phyloP scores from a whole-genome alignment of 2,888 invertebrate species.

The Mythimna ferrago region DNA sequence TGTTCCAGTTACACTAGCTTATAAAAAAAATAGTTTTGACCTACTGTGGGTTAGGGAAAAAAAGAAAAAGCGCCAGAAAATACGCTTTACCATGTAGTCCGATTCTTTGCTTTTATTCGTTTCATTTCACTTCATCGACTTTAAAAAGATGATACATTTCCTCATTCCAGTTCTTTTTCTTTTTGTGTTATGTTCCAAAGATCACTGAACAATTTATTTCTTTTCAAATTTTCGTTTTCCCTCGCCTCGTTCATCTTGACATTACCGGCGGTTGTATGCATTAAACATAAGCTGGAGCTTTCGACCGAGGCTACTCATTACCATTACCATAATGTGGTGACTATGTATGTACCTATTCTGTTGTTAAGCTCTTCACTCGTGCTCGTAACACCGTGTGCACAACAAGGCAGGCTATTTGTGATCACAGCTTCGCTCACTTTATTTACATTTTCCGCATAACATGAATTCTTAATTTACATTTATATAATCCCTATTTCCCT shows the following conservation, averaged over 20 bases:
- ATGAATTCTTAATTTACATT: neutral
- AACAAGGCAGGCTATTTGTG: neutral
- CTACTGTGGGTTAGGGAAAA: neutral
- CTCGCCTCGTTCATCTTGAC: constrained; percentile 5
- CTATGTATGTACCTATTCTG: constrained; percentile 9
- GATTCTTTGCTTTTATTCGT: neutral
- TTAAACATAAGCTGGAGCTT: constrained; percentile 34
- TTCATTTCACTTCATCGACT: constrained; percentile 2
- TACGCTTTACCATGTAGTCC: too few species aligned
- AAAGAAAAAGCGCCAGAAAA: neutral
- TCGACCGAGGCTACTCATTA: constrained; percentile 26
- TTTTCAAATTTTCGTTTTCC: constrained; percentile 1
- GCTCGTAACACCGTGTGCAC: constrained; percentile 1
- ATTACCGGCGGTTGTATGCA: constrained; percentile 7
- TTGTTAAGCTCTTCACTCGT: constrained; percentile 7
- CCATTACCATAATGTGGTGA: constrained; percentile 38
- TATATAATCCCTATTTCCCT: too few species aligned
- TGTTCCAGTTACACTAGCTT: neutral
- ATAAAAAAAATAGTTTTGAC: neutral
- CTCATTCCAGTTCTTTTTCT: constrained; percentile 16
- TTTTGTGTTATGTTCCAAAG: constrained; percentile 11
- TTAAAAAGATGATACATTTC: constrained; percentile 9
- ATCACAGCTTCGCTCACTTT: constrained; percentile 7
- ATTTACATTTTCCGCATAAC: constrained; percentile 8
- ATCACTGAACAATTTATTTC: constrained; percentile 16